Evolutionary conservation across 2,888 invertebrate species (phyloP), one percentile per base, ranked within the genome.

Genomic region (Sylvicola cinctus): DNA sequence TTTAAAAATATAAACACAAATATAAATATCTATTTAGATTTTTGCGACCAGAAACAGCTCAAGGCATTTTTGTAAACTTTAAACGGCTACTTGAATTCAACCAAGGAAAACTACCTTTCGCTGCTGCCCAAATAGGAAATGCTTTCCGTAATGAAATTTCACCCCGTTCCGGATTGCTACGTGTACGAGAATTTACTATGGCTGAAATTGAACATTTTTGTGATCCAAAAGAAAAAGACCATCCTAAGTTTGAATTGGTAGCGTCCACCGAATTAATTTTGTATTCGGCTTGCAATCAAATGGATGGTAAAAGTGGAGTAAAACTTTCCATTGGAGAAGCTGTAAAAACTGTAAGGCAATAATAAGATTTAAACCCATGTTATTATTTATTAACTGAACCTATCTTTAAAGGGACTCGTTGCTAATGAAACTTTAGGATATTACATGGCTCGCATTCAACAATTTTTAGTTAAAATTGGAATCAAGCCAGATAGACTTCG

Each of bases 181-280:
- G 96, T 47, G 93, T 96, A 2, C 74, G 95, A 48, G 98, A 99
- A 56, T 99, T 99, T 52, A 96, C 95, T 0, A 96, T 99, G 96
- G 95, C 93, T 39, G 98, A 99, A 64, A 98, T 99, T 46, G 98
- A 99, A 58, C 95, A 99, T 61, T 99, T 99, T 56, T 93, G 95
- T 57, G 95, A 98, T 61, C 88, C 93, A 0, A 56, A 49, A 2
- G 68, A 78, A 45, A 95, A 96, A 51, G 68, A 67, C 40, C 91
- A 95, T 59, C 75, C 81, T 0, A 96, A 95, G 58, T 98, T 99
- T 60, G 66, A 64, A 5, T 60, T 65, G 38, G 67, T 95, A 1
- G 70, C 72, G 45, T 66, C 83, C 46, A 74, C 80, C 1, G 65
- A 68, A 43, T 62, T 98, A 61, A 61, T 76, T 6, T 59, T 99